Base-by-base conservation (phyloP, 2,797 vertebrate genomes). In the Champsocephalus gunnari region DNA sequence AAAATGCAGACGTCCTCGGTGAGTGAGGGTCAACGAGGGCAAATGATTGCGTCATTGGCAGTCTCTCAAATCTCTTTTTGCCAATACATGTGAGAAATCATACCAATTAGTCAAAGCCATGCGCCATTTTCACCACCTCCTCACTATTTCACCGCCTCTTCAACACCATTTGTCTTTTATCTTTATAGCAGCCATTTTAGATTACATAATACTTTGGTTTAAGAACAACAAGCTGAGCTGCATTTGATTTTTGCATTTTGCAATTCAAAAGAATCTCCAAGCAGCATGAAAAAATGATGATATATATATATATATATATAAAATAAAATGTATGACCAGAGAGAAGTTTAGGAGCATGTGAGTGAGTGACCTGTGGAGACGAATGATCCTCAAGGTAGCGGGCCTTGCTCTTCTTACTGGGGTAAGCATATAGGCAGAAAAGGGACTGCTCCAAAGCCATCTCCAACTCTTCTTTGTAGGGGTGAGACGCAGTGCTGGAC, bases 391-490 rank as follows among this genome's bases (percentile, higher is more conserved):
- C 98, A 34, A 99, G 91, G 83, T 99, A 99, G 19, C 98, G 96
- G 19, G 98, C 96, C 88, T 99, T 99, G 95, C 97, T 99, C 91
- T 99, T 99, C 92, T 99, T 99, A 91, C 98, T 99, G 47, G 98
- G 98, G 78, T 97, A 97, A 28, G 96, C 95, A 38, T 98, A 99
- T 0, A 99, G 91, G 73, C 98, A 99, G 90, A 97, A 99, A 88
- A 99, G 97, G 59, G 98, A 99, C 89, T 99, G 98, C 77, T 99
- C 98, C 87, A 99, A 79, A 9, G 98, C 97, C 2, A 96, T 98
- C 91, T 99, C 98, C 88, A 99, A 86, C 85, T 99, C 98, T 77
- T 99, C 98, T 89, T 97, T 98, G 82, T 97, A 99, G 0, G 98
- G 97, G 63, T 97, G 97, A 1, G 95, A 88, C 60, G 97, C 96